Conservation (phyloP, 2,888 invertebrate genomes). For the Calameuta filiformis region DNA sequence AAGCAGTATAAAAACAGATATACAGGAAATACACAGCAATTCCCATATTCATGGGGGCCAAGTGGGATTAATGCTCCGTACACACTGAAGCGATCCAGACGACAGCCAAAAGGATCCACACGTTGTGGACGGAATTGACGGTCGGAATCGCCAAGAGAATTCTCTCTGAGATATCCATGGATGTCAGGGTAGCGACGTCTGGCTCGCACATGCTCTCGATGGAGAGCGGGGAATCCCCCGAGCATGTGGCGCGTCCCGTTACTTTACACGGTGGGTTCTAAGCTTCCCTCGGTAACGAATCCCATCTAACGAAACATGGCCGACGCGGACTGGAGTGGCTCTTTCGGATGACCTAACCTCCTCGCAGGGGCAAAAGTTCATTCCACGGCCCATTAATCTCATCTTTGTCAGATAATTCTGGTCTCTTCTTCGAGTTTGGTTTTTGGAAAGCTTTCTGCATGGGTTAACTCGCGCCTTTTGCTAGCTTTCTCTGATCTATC, state of each 20-base stretch:
- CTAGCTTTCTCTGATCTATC: too few relatives aligned
- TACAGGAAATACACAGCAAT: neutral
- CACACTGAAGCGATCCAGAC: neutral
- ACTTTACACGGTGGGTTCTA: neutral
- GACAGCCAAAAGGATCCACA: neutral
- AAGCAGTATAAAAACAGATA: neutral
- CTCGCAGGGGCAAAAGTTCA: slow-evolving; percentile 19
- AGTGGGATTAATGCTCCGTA: neutral
- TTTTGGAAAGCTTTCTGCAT: neutral
- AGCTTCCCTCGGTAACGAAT: neutral
- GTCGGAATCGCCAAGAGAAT: neutral
- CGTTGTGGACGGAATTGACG: neutral
- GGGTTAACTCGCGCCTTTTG: neutral
- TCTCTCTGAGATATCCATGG: neutral
- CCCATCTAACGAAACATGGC: neutral
- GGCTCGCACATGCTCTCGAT: neutral
- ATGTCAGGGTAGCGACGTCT: neutral
- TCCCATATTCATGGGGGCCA: neutral
- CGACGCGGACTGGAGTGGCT: neutral
- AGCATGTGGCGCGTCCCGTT: neutral
- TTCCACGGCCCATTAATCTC: slow-evolving; percentile 38
- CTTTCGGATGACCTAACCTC: neutral
- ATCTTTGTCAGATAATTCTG: slow-evolving; percentile 30
- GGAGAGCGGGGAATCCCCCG: neutral
- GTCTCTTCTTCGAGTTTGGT: slow-evolving; percentile 29